Percentiles rank a stretch among this genome's conserved stretches.
Conservation (phyloP, 2,888 invertebrate species). For the Erebia epiphron region DNA sequence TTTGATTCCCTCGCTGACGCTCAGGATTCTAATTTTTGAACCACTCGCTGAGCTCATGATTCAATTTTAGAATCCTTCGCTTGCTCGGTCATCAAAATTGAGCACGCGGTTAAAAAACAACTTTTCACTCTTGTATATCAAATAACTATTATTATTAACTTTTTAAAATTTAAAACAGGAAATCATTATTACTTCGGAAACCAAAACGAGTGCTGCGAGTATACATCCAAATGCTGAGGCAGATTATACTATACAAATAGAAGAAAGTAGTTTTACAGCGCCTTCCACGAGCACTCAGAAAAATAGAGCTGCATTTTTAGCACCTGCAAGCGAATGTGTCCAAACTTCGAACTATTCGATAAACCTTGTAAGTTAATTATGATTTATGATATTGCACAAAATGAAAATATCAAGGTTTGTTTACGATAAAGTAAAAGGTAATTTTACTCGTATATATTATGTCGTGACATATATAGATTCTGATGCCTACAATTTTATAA, state of each 20-base stretch:
- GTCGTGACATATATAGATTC: neutral
- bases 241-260: neutral
- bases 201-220: neutral
- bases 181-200: neutral
- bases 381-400: conserved; percentile 17
- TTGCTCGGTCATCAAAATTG: too few species aligned
- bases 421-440: neutral
- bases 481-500: conserved; percentile 1
- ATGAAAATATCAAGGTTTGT: conserved; percentile 10
- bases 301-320: conserved; percentile 17
- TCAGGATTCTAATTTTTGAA: too few species aligned
- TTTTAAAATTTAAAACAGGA: neutral
- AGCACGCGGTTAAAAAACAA: too few species aligned
- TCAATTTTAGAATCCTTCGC: too few species aligned
- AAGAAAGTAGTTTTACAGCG: neutral
- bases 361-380: conserved; percentile 53
- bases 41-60: too few species aligned
- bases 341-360: conserved; percentile 69
- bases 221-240: neutral
- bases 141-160: neutral
- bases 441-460: neutral
- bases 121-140: too few species aligned
- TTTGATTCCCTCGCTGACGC: too few species aligned
- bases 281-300: neutral
- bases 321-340: conserved; percentile 39